Evolutionary conservation across 2,888 invertebrate genomes (phyloP).

Genomic region (Philopedon plagiatum): DNA sequence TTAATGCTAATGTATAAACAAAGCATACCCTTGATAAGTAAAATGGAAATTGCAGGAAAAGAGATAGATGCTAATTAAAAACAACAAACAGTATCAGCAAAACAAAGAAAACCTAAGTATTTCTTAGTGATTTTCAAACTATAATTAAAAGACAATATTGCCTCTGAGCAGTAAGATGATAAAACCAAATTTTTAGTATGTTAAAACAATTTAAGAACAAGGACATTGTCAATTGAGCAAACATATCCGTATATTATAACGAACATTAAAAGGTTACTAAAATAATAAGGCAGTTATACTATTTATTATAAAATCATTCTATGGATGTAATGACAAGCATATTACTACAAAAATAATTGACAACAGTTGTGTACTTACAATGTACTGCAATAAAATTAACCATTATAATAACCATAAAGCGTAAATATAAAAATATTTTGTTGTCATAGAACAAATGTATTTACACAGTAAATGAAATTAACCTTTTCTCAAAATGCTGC

Average conservation of each 20-base stretch:
- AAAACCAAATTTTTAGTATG: background rate
- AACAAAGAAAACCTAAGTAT: too few relatives aligned
- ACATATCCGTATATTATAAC: background rate
- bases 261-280: slow-evolving; percentile 17
- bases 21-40: too few relatives aligned
- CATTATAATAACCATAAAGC: background rate
- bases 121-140: too few relatives aligned
- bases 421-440: background rate
- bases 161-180: background rate
- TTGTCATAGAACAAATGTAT: too few relatives aligned
- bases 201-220: slow-evolving; percentile 1
- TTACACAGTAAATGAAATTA: too few relatives aligned
- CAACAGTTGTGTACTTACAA: background rate
- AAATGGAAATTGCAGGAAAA: too few relatives aligned
- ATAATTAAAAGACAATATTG: too few relatives aligned
- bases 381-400: background rate
- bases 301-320: slow-evolving; percentile 1
- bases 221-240: background rate
- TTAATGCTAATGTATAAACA: too few relatives aligned
- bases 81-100: too few relatives aligned
- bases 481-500: too few relatives aligned
- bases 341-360: slow-evolving; percentile 8
- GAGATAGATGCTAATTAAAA: too few relatives aligned
- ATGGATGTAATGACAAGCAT: slow-evolving; percentile 7
- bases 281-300: slow-evolving; percentile 1